phyloP scores from a whole-genome alignment of 2,888 invertebrate species.

The Corythucha ciliata region DNA sequence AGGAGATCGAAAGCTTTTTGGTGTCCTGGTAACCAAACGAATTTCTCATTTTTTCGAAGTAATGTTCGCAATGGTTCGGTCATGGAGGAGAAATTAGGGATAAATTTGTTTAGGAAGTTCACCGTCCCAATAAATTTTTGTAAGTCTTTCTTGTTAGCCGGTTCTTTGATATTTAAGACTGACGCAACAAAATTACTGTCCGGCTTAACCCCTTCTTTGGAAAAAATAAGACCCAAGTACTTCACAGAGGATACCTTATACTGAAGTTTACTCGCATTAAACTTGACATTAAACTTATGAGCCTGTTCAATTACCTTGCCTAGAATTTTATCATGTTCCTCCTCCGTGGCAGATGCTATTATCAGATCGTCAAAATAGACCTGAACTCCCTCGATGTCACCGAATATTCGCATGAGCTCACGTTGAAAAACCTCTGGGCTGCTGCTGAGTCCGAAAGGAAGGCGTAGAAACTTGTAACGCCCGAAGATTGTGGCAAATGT shows the following conservation, averaged over 20 bases:
- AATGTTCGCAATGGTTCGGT: no score
- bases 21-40: no score
- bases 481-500: neutral
- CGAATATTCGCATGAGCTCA: neutral
- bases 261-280: neutral
- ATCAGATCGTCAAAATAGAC: conserved; percentile 1
- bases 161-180: no score
- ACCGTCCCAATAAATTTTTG: no score
- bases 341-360: neutral
- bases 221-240: neutral
- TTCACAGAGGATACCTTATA: neutral
- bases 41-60: no score
- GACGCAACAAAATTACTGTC: no score
- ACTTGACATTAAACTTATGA: neutral
- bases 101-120: no score
- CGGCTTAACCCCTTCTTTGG: neutral
- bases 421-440: conserved; percentile 1
- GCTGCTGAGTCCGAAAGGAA: neutral
- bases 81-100: no score
- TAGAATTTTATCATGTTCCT: conserved; percentile 1
- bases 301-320: neutral
- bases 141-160: no score
- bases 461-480: neutral
- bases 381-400: conserved; percentile 2
- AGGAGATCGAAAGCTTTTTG: no score